Percentiles rank a stretch among this genome's conserved stretches.
These are phyloP conservation scores for Pseudomyrmex concolor DNA, from an alignment of 1,140 invertebrate species.

Conservation along the genomic window DNA sequence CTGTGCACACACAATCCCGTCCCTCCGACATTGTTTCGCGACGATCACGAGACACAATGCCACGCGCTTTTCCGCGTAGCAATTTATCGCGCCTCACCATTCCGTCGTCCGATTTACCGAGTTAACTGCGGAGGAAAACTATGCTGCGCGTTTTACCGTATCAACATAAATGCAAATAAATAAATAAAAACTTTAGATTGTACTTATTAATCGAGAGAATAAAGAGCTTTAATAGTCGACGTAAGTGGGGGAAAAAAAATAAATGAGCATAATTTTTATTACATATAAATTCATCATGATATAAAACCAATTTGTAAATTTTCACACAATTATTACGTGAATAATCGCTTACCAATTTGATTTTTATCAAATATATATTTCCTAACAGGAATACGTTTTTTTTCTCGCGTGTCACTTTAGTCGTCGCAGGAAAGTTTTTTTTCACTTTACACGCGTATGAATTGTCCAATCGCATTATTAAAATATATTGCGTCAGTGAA, in stretches of 20 bases:
- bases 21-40: conserved; percentile 46
- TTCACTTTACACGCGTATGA: not conserved
- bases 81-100: conserved; percentile 60
- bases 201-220: not conserved
- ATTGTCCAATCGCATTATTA: conserved; percentile 9
- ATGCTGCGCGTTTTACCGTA: not conserved
- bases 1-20: conserved; percentile 31
- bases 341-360: no score
- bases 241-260: no score
- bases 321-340: no score
- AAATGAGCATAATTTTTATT: no score
- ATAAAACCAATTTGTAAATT: no score
- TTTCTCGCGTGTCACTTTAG: no score
- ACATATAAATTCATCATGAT: no score
- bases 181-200: conserved; percentile 1
- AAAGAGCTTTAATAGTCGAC: no score
- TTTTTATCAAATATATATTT: no score
- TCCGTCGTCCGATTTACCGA: conserved; percentile 29
- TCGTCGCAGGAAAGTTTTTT: not conserved
- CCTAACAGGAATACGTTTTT: no score
- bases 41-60: conserved; percentile 63
- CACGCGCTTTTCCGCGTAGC: conserved; percentile 41
- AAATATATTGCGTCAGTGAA: conserved; percentile 2
- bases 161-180: conserved; percentile 18
- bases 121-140: conserved; percentile 17